Percentiles rank a stretch among this genome's conserved stretches.
phyloP scores from a whole-genome alignment of 1,140 invertebrate species.

The Drosophila novamexicana region DNA sequence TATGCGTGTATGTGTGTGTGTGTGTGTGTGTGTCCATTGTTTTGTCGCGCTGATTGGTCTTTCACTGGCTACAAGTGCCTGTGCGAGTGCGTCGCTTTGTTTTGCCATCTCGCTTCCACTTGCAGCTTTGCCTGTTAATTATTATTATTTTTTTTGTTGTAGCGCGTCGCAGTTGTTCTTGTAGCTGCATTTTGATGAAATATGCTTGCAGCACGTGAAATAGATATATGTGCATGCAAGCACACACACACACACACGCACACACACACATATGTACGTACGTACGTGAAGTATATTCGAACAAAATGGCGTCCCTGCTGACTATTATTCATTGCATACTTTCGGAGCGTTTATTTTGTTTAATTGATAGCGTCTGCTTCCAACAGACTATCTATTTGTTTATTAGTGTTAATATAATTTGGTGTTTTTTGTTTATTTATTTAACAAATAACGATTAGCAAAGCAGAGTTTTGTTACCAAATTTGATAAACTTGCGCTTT shows the following conservation, averaged over 20 bases:
- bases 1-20: conserved; percentile 5
- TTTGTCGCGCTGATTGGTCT: conserved; percentile 82
- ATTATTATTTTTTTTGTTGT: conserved; percentile 67
- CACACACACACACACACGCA: neutral
- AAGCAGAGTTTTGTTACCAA: too few species aligned
- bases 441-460: too few species aligned
- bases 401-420: neutral
- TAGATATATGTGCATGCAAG: conserved; percentile 3
- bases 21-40: conserved; percentile 70
- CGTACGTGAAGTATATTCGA: neutral
- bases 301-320: conserved; percentile 37
- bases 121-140: conserved; percentile 61
- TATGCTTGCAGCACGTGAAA: conserved; percentile 47
- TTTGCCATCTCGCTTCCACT: conserved; percentile 49
- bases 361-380: too few species aligned
- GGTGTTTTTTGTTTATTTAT: neutral
- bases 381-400: neutral
- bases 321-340: conserved; percentile 30
- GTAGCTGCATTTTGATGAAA: conserved; percentile 62
- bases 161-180: conserved; percentile 48
- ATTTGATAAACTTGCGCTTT: too few species aligned
- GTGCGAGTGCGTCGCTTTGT: conserved; percentile 46
- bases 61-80: conserved; percentile 60
- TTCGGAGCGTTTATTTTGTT: conserved; percentile 7
- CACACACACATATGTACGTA: too few species aligned